Evolutionary conservation across 1,140 invertebrate genomes (phyloP).

Genomic region (Drosophila subpulchrella): DNA sequence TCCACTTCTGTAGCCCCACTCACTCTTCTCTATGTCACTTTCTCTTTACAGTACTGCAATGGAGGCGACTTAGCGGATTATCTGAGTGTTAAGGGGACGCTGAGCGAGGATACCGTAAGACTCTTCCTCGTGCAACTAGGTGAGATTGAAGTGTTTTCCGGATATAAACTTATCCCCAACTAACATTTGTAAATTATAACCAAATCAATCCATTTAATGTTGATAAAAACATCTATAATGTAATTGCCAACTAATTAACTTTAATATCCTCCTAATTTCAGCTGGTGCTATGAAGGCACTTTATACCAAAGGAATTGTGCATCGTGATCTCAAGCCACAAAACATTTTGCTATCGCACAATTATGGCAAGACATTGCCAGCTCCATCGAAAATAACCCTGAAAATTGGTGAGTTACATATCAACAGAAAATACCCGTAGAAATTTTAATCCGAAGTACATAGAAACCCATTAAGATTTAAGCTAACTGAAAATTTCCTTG

Average conservation of each 20-base stretch:
- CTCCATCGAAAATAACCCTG: conserved; percentile 95
- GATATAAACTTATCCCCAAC: not conserved
- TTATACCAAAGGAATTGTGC: conserved; percentile 98
- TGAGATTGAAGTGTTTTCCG: conserved; percentile 80
- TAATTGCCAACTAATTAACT: not conserved
- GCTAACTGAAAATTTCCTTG: no score
- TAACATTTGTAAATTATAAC: not conserved
- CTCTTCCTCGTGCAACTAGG: conserved; percentile 97
- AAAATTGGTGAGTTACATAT: conserved; percentile 89
- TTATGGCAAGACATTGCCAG: conserved; percentile 91
- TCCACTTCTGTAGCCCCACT: not conserved
- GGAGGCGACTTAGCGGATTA: conserved; percentile 99
- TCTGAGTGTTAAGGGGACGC: conserved; percentile 94
- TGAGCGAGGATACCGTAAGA: conserved; percentile 98
- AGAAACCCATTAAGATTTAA: no score
- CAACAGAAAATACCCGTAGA: no score
- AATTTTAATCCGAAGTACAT: no score
- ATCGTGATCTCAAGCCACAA: conserved; percentile 99
- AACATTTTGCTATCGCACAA: conserved; percentile 96
- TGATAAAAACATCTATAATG: rapidly evolving
- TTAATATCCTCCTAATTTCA: conserved; percentile 64
- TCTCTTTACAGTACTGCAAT: conserved; percentile 95
- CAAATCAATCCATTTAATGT: rapidly evolving
- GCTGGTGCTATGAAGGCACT: conserved; percentile 98
- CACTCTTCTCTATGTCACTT: conserved; percentile 5